A percentile compares a stretch with the other conserved stretches of the same genome.
Evolutionary conservation across 1,140 invertebrate species (phyloP).

Genomic region (Diprion similis): DNA sequence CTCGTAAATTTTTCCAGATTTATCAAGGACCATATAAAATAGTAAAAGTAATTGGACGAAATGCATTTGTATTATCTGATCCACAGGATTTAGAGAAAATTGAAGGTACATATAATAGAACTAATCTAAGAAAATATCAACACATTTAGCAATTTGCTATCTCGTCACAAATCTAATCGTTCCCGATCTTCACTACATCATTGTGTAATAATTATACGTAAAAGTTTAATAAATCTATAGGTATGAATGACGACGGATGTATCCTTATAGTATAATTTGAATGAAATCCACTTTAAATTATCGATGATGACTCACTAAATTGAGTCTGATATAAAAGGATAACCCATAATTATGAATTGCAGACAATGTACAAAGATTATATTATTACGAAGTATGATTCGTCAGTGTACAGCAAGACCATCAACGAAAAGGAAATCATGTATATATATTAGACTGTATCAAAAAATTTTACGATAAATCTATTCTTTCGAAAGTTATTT

Average conservation of each 20-base stretch:
- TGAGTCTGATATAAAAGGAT: not conserved
- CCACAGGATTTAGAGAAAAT: slow-evolving; percentile 8
- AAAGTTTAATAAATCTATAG: not conserved
- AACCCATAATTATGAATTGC: not conserved
- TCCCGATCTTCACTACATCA: not conserved
- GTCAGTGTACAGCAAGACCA: not conserved
- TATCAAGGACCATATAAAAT: slow-evolving; percentile 8
- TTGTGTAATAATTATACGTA: not conserved
- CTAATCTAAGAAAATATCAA: slow-evolving; percentile 1
- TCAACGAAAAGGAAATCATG: not conserved
- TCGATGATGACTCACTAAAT: not conserved
- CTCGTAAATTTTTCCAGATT: not conserved
- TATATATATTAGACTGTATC: too few relatives aligned
- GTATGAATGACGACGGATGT: not conserved
- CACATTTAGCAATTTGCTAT: not conserved
- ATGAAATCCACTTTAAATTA: not conserved
- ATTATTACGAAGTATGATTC: not conserved
- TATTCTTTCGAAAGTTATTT: too few relatives aligned
- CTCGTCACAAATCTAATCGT: not conserved
- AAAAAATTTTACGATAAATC: too few relatives aligned
- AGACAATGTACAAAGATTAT: not conserved
- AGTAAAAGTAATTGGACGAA: slow-evolving; percentile 5
- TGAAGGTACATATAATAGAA: slow-evolving; percentile 2
- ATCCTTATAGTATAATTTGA: not conserved
- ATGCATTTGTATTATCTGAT: slow-evolving; percentile 11